phyloP scores from a whole-genome alignment of 2,113 vertebrate species.

The Amphiprion percula region DNA sequence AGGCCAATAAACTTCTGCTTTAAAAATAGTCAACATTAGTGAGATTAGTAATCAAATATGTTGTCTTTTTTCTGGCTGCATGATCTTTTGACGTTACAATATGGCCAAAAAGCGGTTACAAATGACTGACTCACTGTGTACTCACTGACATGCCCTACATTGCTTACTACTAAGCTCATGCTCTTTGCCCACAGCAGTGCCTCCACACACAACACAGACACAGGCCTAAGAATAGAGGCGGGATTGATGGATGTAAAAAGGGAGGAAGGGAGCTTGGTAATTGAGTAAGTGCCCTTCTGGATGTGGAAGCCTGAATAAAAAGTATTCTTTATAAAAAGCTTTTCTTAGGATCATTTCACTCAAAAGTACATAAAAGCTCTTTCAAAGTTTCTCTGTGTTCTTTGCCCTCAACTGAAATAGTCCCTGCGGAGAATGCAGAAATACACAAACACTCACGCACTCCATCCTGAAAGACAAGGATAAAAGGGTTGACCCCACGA shows the following conservation, averaged over 20 bases:
- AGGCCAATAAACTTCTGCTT: constrained; percentile 18
- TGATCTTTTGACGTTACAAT: constrained; percentile 60
- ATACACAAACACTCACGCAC: constrained; percentile 76
- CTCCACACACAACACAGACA: constrained; percentile 65
- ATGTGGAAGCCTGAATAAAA: constrained; percentile 74
- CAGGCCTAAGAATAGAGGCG: constrained; percentile 81
- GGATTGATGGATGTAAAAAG: constrained; percentile 73
- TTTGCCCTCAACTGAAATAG: constrained; percentile 78
- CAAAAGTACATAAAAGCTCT: constrained; percentile 86
- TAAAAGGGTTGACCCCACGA: constrained; percentile 81
- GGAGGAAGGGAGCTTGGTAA: constrained; percentile 71
- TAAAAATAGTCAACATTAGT: constrained; percentile 44
- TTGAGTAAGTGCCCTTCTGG: constrained; percentile 82
- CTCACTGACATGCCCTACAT: constrained; percentile 75
- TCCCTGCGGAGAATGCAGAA: constrained; percentile 75
- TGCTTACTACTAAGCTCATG: constrained; percentile 72
- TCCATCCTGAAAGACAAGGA: constrained; percentile 72
- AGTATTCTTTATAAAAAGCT: constrained; percentile 70
- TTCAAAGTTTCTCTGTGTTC: constrained; percentile 75
- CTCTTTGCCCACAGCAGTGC: constrained; percentile 74
- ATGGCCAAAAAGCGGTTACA: constrained; percentile 63
- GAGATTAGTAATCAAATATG: constrained; percentile 50
- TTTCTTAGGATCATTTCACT: constrained; percentile 82
- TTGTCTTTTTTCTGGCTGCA: constrained; percentile 22
- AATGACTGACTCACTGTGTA: constrained; percentile 71